Evolutionary conservation across 2,113 vertebrate species (phyloP), one percentile per base, ranked within the genome.

Genomic region (Hoplias malabaricus): DNA sequence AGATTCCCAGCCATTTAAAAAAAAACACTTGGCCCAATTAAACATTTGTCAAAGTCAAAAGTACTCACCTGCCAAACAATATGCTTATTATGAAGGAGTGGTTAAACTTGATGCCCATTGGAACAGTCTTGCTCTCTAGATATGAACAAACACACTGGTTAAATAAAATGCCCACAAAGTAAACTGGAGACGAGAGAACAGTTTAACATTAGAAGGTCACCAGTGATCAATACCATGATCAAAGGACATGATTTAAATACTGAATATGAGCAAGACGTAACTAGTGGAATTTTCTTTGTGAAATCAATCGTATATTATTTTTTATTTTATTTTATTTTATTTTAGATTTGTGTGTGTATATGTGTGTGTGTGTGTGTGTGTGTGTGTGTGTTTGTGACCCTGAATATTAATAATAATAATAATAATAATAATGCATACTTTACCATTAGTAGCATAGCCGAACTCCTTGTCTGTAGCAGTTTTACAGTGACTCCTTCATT

Each of bases 11-110:
- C 1, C 21, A 29, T 12, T 31, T 38, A n/a, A n/a, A n/a, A n/a
- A n/a, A n/a, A n/a, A n/a, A n/a, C 42, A 21, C 69, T 66, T 43
- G 23, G n/a, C 68, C 72, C 88, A 90, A 85, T 86, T 86, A 90
- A 88, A 86, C 87, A 85, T 91, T 88, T 87, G 85, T 86, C 83
- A 69, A 78, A 88, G 87, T 87, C 83, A 84, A 85, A 80, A 80
- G 78, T 82, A 72, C 62, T 50, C 11, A 36, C 66, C 23, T 43
- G 75, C 62, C 23, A 50, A 62, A 38, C 19, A 62, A 36, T 29
- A 21, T 31, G 23, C 7, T 34, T 42, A 2, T 1, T 36, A 69
- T 72, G 74, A 31, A 29, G 11, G 4, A 16, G 11, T 19, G 29
- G 13, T 62, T 59, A 3, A 14, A 59, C 14, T 14, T 59, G 3